Evolutionary conservation across 2,888 invertebrate genomes (phyloP).

Genomic region (Pyrochroa serraticornis): DNA sequence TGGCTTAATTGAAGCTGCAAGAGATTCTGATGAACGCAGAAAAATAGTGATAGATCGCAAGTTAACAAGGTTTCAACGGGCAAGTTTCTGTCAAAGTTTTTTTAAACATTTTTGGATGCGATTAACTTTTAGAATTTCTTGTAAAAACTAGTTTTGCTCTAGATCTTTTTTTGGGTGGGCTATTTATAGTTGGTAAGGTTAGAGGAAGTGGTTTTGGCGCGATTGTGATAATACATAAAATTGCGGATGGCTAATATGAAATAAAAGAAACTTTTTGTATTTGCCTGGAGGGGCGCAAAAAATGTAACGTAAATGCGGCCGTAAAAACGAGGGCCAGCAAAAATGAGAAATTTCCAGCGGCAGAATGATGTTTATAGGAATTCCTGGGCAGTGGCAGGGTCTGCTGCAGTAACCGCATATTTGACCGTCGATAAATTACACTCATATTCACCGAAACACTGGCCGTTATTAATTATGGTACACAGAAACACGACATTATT

Average conservation of each 20-base stretch:
- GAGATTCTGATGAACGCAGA: too few species aligned
- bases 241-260: slow-evolving; percentile 7
- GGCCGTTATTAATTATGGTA: slow-evolving; percentile 21
- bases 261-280: not conserved
- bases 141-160: too few species aligned
- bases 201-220: too few species aligned
- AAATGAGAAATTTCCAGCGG: slow-evolving; percentile 17
- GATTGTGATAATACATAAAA: too few species aligned
- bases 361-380: slow-evolving; percentile 24
- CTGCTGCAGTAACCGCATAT: slow-evolving; percentile 23
- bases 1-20: too few species aligned
- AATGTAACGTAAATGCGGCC: not conserved
- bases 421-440: slow-evolving; percentile 28
- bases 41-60: too few species aligned
- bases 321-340: slow-evolving; percentile 5
- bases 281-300: not conserved
- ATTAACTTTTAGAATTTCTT: too few species aligned
- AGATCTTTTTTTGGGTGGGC: too few species aligned
- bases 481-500: slow-evolving; percentile 9
- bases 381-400: slow-evolving; percentile 16
- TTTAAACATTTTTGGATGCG: too few species aligned
- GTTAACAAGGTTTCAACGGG: too few species aligned
- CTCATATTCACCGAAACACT: slow-evolving; percentile 14
- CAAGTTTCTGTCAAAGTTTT: too few species aligned
- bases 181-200: too few species aligned